phyloP scores from a whole-genome alignment of 1,140 invertebrate species.

The Lepidostoma basale region DNA sequence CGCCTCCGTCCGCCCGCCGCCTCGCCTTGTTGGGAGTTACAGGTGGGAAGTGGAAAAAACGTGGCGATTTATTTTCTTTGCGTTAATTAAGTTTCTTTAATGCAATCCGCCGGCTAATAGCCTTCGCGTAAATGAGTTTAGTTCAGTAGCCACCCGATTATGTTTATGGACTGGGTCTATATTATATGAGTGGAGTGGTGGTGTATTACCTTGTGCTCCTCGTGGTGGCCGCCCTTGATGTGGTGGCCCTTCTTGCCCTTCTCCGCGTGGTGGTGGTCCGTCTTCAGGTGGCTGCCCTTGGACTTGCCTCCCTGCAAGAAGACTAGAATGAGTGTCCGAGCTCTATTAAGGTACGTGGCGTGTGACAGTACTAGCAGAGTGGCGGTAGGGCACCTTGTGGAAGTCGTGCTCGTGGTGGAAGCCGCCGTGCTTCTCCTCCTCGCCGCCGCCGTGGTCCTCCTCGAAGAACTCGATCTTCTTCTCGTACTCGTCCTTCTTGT shows the following conservation, averaged over 20 bases:
- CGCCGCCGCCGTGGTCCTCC: slow-evolving; percentile 69
- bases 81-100: no score
- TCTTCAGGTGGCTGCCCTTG: slow-evolving; percentile 52
- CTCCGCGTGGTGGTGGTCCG: slow-evolving; percentile 58
- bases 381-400: slow-evolving; percentile 57
- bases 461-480: slow-evolving; percentile 77
- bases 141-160: no score
- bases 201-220: slow-evolving; percentile 60
- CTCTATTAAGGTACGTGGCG: no score
- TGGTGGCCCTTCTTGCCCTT: slow-evolving; percentile 65
- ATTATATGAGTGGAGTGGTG: no score
- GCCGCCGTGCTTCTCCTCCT: slow-evolving; percentile 68
- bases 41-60: no score
- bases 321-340: background rate
- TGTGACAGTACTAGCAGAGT: no score
- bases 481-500: slow-evolving; percentile 76
- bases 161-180: no score
- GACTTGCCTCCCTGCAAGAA: slow-evolving; percentile 38
- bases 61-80: no score
- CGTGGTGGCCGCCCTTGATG: slow-evolving; percentile 63
- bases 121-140: no score
- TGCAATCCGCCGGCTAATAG: no score
- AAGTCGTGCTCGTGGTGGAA: slow-evolving; percentile 63
- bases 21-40: no score
- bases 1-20: background rate